Percentiles rank a stretch among this genome's conserved stretches.
Evolutionary conservation across 2,888 invertebrate genomes (phyloP).

Genomic region (Sturmia bella): DNA sequence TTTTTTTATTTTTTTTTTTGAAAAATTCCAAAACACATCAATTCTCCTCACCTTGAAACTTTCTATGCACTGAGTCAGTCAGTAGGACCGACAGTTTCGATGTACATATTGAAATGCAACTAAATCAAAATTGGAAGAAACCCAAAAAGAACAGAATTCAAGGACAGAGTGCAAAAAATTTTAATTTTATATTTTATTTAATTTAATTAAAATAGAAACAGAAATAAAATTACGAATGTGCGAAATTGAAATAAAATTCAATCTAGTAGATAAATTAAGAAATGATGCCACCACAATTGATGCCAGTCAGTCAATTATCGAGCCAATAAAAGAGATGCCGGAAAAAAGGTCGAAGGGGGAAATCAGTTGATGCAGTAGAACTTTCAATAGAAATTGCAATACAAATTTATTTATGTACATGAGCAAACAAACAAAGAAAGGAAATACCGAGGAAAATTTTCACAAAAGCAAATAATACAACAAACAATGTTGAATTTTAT

Average conservation of each 20-base stretch:
- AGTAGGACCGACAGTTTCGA: conserved; percentile 7
- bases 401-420: not conserved
- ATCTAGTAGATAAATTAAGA: conserved; percentile 3
- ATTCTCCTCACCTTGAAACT: too few species aligned
- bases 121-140: conserved; percentile 18
- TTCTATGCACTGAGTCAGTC: too few species aligned
- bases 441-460: not conserved
- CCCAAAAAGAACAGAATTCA: conserved; percentile 30
- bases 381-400: not conserved
- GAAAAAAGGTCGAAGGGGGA: not conserved
- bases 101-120: not conserved
- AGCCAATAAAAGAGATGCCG: not conserved
- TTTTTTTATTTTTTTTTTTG: too few species aligned
- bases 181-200: conserved; percentile 14
- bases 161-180: conserved; percentile 32
- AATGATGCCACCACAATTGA: conserved; percentile 24
- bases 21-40: too few species aligned
- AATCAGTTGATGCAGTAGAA: conserved; percentile 27
- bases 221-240: not conserved
- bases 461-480: too few species aligned
- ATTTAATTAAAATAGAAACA: conserved; percentile 1
- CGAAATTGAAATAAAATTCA: conserved; percentile 4
- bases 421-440: not conserved
- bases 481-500: too few species aligned
- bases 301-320: conserved; percentile 11